Conservation (phyloP, 2,888 invertebrate species). For the Nysson spinosus region DNA sequence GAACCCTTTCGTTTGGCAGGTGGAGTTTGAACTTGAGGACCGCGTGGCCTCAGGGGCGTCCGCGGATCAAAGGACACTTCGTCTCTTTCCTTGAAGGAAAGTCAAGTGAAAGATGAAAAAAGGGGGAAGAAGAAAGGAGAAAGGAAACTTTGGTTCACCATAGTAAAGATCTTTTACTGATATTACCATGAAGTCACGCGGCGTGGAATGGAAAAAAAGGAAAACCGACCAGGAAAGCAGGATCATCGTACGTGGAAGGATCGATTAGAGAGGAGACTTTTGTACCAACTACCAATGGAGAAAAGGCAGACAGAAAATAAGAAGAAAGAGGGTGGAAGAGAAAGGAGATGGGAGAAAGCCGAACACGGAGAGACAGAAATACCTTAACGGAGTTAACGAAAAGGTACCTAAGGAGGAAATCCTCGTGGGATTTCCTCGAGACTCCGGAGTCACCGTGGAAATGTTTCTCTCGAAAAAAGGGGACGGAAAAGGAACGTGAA, state of each 20-base stretch:
- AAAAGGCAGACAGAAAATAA: slow-evolving; percentile 1
- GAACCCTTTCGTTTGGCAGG: slow-evolving; percentile 16
- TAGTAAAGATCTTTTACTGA: not conserved
- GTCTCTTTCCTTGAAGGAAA: slow-evolving; percentile 22
- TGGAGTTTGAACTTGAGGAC: slow-evolving; percentile 49
- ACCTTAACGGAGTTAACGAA: slow-evolving; percentile 55
- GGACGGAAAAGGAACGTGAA: slow-evolving; percentile 9
- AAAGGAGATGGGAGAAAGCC: not conserved
- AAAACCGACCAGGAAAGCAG: not conserved
- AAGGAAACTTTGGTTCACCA: not conserved
- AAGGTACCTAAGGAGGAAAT: slow-evolving; percentile 51
- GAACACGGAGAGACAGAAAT: slow-evolving; percentile 19
- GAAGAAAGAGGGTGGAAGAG: not conserved
- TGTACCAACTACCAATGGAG: too few species aligned
- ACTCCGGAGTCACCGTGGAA: not conserved
- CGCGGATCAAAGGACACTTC: slow-evolving; percentile 49
- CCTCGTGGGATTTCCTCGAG: slow-evolving; percentile 50
- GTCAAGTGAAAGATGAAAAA: not conserved
- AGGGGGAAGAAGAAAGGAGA: not conserved
- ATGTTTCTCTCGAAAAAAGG: not conserved
- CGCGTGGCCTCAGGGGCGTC: slow-evolving; percentile 26
- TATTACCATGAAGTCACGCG: slow-evolving; percentile 2
- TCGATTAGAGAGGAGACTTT: slow-evolving; percentile 21
- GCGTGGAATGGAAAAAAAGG: not conserved
- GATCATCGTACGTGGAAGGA: slow-evolving; percentile 16